Conservation (phyloP, 2,113 vertebrate species). For the Cromileptes altivelis region DNA sequence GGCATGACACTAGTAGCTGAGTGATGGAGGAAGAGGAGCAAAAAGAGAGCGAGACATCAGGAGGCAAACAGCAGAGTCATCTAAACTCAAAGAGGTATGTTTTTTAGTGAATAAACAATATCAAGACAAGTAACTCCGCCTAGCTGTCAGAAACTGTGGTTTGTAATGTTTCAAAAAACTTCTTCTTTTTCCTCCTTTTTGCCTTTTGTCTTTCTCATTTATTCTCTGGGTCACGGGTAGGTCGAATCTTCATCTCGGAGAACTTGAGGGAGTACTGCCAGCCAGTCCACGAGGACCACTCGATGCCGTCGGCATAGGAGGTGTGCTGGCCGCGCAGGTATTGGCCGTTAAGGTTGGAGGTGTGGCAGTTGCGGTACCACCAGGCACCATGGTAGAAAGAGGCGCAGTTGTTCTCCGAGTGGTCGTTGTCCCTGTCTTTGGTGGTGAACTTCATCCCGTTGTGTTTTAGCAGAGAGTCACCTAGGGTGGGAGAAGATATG, state of each 20-base stretch:
- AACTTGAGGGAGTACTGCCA: constrained; percentile 99
- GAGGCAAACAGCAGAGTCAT: constrained; percentile 62
- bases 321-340: constrained; percentile 95
- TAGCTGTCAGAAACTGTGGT: constrained; percentile 64
- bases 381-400: constrained; percentile 97
- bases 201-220: constrained; percentile 79
- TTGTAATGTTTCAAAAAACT: constrained; percentile 54
- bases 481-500: constrained; percentile 68
- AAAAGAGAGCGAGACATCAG: constrained; percentile 45
- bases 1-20: constrained; percentile 37
- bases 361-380: constrained; percentile 99
- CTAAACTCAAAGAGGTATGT: constrained; percentile 63
- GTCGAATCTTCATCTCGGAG: constrained; percentile 97
- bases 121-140: constrained; percentile 61
- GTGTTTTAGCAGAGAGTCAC: constrained; percentile 96
- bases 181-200: constrained; percentile 1
- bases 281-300: constrained; percentile 99
- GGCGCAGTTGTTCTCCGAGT: constrained; percentile 98
- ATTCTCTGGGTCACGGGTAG: constrained; percentile 88
- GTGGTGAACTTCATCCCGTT: constrained; percentile 98
- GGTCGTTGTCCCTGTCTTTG: constrained; percentile 96
- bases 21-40: constrained; percentile 45
- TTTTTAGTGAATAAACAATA: constrained; percentile 69
- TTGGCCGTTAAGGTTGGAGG: constrained; percentile 97
- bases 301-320: constrained; percentile 95